A percentile compares a stretch with the other conserved stretches of the same genome.
Evolutionary conservation across 2,113 vertebrate species (phyloP).

Genomic region (Burhinus bistriatus): DNA sequence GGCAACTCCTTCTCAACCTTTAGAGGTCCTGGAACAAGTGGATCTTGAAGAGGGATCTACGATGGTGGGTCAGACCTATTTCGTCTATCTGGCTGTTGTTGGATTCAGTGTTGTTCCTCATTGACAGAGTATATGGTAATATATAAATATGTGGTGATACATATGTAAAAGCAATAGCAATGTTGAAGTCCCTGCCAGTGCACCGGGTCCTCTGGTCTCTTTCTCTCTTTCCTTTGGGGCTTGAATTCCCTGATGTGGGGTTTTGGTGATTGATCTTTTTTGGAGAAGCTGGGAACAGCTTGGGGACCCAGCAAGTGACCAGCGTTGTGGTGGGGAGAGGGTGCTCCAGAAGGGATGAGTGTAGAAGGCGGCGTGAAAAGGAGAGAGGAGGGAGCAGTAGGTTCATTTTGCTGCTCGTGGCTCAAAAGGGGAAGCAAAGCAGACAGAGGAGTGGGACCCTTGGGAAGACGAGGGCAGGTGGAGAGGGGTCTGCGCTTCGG

Average conservation of each 20-base stretch:
- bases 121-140: background rate
- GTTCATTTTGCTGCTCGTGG: background rate
- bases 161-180: background rate
- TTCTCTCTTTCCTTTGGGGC: background rate
- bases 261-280: background rate
- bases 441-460: background rate
- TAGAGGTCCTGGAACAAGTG: background rate
- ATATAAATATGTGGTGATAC: background rate
- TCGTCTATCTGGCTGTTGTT: background rate
- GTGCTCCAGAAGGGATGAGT: background rate
- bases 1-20: fast-evolving
- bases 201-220: background rate
- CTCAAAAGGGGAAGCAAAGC: background rate
- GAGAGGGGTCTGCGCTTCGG: background rate
- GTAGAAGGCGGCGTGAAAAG: background rate
- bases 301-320: background rate
- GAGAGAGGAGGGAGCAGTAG: background rate
- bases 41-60: background rate
- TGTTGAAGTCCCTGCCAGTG: background rate
- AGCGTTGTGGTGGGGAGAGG: background rate
- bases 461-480: background rate
- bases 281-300: background rate
- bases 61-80: background rate
- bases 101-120: background rate
- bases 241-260: background rate